These are phyloP conservation scores for Triops longicaudatus DNA, from an alignment of 1,140 invertebrate species.

Conservation along the genomic window DNA sequence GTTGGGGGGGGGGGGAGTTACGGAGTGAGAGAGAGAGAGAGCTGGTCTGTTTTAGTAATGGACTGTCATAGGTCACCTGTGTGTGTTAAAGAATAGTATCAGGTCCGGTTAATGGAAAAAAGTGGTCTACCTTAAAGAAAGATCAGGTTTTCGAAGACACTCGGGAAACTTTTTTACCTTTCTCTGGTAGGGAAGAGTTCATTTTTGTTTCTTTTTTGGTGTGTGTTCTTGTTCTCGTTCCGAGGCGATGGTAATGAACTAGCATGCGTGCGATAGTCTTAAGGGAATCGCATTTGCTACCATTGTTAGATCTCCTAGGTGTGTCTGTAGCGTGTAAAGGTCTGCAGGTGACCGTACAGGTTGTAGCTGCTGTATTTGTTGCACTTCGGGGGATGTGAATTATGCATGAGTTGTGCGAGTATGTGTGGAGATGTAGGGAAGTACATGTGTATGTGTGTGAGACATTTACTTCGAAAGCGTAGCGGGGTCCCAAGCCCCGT, in stretches of 20 bases:
- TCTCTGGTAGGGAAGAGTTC: neutral
- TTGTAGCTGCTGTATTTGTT: constrained; percentile 12
- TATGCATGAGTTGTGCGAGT: neutral
- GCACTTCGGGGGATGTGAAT: constrained; percentile 8
- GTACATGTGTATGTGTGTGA: neutral
- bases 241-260: neutral
- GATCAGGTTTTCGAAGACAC: neutral
- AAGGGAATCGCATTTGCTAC: neutral
- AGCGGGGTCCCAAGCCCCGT: neutral
- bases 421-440: constrained; percentile 11
- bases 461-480: neutral
- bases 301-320: constrained; percentile 8
- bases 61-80: constrained; percentile 14
- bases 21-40: neutral
- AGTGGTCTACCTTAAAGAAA: neutral
- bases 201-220: neutral
- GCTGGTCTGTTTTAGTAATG: constrained; percentile 12
- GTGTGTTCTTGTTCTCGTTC: neutral
- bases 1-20: neutral
- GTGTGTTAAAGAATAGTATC: neutral
- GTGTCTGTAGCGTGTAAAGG: constrained; percentile 4
- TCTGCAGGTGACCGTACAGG: constrained; percentile 9
- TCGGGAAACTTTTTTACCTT: neutral
- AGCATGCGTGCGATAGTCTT: neutral
- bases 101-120: neutral